Base-by-base conservation (phyloP, 2,113 vertebrate genomes). In the Dasyurus viverrinus region DNA sequence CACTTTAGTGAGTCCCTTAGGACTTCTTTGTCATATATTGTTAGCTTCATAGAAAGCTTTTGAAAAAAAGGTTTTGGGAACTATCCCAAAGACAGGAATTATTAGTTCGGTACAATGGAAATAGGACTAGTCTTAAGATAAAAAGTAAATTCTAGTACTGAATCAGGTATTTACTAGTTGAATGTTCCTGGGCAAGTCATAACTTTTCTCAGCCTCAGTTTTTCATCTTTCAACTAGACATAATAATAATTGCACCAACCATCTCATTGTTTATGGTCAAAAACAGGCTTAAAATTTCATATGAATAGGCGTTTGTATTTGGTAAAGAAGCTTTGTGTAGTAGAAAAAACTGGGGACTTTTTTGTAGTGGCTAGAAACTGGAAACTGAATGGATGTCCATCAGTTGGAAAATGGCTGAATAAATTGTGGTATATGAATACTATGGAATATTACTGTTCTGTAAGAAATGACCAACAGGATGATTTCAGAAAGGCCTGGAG, bases 1-100 rank as follows among this genome's bases (percentile, higher is more conserved):
- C 50, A 2, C 2, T 48, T 36, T 48, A 91, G 90, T 54, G n/a
- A 90, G 25, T 53, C 50, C n/a, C 36, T 52, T 11, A 27, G 89
- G 89, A 16, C 93, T 92, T 92, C 94, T 91, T 96, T 95, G 92
- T 92, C 46, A 95, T 36, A 19, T n/a, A 48, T 91, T 93, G 50
- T 47, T 76, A 57, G 68, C 47, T 30, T 95, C 30, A 1, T 68
- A 42, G 91, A 94, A 50, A 93, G 89, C 93, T 93, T 84, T 68
- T 68, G 54, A 11, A 52, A 52, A 52, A 50, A 46, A 60, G 50
- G 48, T 93, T 96, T 92, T 57, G 90, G 10, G 96, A 89, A 95
- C 95, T 95, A 89, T 92, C 36, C 90, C 36, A 68, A 16, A 50
- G 89, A 52, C 27, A 93, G 36, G 50, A n/a, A 76, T 14, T 76